Base-by-base conservation (phyloP, 2,113 vertebrate genomes). In the Triplophysa tibetana region DNA sequence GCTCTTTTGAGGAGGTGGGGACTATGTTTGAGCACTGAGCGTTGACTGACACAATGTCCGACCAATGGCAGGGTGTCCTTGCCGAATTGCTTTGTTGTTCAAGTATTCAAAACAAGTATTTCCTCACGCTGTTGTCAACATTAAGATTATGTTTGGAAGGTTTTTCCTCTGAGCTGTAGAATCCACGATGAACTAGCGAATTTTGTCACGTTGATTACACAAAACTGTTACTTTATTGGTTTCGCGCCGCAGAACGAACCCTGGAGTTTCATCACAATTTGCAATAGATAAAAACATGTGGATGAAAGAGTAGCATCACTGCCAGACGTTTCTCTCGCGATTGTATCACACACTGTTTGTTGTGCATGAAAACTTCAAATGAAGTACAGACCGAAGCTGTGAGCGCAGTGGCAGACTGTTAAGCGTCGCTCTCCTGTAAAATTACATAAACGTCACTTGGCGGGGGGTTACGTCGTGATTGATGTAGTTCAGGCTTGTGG, bases 341-440 rank as follows among this genome's bases (percentile, higher is more conserved):
- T 21, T 21, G 8, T 73, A 60, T 73, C 54, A 43, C 52, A 72
- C 70, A 73, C 70, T 73, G 70, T 72, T 72, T 74, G 70, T 74
- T 56, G 38, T 48, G 72, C 58, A 17, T 38, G 43, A 62, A 75
- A 75, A 62, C 72, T 75, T 75, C 5, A 43, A 75, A 60, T 17
- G 41, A 62, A 63, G 72, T 62, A 16, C 50, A 62, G 41, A 45
- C 41, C 23, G 19, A 74, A 62, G 72, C 56, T 75, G 70, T 60
- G 70, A 60, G 23, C 70, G 9, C 70, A 60, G 70, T 23, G 52
- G 70, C 70, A 73, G 70, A 73, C 41, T 29, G 70, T 60, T 60
- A 73, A 73, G 70, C 70, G 41, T 73, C 33, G 54, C 33, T 60
- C 70, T 73, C 70, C 70, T 73, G 70, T 73, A 43, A 73, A 73